Percentiles rank a stretch among this genome's conserved stretches.
Conservation (phyloP, 2,797 vertebrate genomes). For the Crypturellus tataupa region DNA sequence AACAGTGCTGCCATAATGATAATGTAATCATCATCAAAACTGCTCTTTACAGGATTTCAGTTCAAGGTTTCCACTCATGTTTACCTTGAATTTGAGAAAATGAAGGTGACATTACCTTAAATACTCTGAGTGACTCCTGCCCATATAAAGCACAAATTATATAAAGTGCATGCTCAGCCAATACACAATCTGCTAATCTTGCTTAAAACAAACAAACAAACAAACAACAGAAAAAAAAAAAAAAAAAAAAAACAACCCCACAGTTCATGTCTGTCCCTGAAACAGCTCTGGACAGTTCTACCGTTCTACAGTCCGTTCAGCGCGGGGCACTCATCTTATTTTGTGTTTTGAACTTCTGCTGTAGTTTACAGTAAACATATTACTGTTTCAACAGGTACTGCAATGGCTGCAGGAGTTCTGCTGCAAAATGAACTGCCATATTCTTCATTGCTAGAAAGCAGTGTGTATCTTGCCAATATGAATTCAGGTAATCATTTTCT, state of each 20-base stretch:
- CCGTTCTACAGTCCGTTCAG: background rate
- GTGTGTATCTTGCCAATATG: conserved; percentile 79
- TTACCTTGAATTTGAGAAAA: background rate
- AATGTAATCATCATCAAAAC: background rate
- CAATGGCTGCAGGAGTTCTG: conserved; percentile 92
- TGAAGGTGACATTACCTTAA: background rate
- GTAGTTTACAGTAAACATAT: background rate
- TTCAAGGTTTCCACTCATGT: background rate
- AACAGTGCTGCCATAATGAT: background rate
- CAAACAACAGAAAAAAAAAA: background rate
- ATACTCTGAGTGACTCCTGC: background rate
- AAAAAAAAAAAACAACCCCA: background rate
- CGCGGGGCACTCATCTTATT: background rate
- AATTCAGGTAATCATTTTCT: conserved; percentile 86
- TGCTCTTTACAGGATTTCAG: background rate
- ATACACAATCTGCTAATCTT: background rate
- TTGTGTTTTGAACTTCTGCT: background rate
- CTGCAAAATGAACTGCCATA: conserved; percentile 86
- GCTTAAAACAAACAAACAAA: too few species aligned
- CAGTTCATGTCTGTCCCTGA: background rate
- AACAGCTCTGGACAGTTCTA: background rate
- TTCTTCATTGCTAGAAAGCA: conserved; percentile 75
- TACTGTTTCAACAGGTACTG: conserved; percentile 80
- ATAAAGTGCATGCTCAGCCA: background rate
- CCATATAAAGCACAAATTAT: background rate